phyloP scores from a whole-genome alignment of 2,888 invertebrate species.

The Nesidiocoris tenuis region DNA sequence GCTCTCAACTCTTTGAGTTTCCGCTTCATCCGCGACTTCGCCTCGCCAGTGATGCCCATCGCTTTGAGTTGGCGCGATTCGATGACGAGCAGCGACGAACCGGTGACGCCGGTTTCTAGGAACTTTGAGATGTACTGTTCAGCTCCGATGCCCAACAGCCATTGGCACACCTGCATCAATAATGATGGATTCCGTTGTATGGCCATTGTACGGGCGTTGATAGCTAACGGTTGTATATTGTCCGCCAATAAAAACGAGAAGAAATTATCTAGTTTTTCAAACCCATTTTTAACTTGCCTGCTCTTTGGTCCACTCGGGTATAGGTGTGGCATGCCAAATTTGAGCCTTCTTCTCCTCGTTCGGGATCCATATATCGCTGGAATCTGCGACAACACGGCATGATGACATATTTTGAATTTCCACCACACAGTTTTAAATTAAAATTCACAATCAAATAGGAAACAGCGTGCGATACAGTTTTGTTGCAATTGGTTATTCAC shows the following conservation, averaged over 20 bases:
- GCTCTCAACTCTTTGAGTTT: conserved; percentile 80
- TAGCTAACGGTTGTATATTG: neutral
- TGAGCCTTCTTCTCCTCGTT: conserved; percentile 60
- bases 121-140: conserved; percentile 87
- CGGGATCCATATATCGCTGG: conserved; percentile 59
- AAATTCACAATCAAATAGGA: no score
- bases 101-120: conserved; percentile 84
- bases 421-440: no score
- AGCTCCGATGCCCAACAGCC: conserved; percentile 77
- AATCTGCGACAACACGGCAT: conserved; percentile 54
- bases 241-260: conserved; percentile 18
- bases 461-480: no score
- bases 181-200: no score
- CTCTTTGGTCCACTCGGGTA: conserved; percentile 75
- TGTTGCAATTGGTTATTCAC: no score
- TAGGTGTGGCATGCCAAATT: conserved; percentile 69
- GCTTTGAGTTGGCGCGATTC: conserved; percentile 83
- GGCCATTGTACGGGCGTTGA: no score
- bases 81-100: conserved; percentile 78
- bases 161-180: conserved; percentile 85
- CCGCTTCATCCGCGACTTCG: conserved; percentile 79
- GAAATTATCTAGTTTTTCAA: conserved; percentile 10
- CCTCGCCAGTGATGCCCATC: conserved; percentile 74
- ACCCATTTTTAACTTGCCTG: conserved; percentile 63
- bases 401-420: no score